Conservation (phyloP, 2,113 vertebrate species). For the Australoheros scitulus region DNA sequence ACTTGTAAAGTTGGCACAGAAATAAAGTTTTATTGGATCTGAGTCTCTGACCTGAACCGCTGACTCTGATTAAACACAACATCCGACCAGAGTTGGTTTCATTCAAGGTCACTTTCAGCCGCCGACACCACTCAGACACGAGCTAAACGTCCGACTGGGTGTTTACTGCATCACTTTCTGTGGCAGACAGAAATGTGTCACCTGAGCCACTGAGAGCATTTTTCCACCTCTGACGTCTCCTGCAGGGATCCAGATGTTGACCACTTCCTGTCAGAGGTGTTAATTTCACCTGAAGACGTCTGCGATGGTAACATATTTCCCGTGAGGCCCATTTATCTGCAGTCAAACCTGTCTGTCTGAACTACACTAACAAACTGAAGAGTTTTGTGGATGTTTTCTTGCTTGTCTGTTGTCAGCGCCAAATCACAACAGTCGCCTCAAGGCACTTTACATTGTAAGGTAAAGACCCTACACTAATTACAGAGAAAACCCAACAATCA, state of each 20-base stretch:
- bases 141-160: not conserved
- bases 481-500: no score
- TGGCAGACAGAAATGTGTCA: conserved; percentile 41
- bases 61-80: conserved; percentile 19
- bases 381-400: not conserved
- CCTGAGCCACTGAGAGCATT: not conserved
- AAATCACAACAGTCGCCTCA: no score
- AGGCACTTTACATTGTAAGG: no score
- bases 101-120: conserved; percentile 25
- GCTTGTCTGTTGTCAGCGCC: not conserved
- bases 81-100: not conserved
- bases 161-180: not conserved
- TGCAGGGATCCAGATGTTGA: conserved; percentile 27
- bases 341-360: not conserved
- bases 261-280: not conserved
- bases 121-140: not conserved
- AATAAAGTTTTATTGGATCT: not conserved
- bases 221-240: not conserved
- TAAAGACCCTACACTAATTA: no score
- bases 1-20: not conserved
- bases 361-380: not conserved
- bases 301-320: not conserved
- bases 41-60: not conserved
- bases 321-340: not conserved
- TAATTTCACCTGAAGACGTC: not conserved